Conservation (phyloP, 2,888 invertebrate genomes). For the Troides aeacus region DNA sequence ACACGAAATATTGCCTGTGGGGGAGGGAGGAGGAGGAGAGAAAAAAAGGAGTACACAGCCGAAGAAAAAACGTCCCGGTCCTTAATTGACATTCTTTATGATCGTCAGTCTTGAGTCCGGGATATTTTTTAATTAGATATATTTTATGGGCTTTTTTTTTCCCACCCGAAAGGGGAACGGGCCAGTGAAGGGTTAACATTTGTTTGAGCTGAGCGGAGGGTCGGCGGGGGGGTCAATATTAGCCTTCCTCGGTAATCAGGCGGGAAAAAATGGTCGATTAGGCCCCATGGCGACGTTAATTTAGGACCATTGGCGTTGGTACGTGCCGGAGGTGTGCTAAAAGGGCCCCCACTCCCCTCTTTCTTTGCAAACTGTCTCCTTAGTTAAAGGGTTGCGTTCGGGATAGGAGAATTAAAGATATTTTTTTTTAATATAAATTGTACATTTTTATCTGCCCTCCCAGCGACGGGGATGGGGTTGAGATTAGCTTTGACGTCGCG, state of each 20-base stretch:
- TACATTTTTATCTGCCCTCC: constrained; percentile 21
- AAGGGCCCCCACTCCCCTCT: constrained; percentile 36
- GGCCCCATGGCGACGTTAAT: constrained; percentile 73
- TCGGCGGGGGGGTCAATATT: constrained; percentile 69
- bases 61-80: constrained; percentile 66
- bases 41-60: constrained; percentile 39
- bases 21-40: too few species aligned
- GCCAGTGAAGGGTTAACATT: constrained; percentile 78
- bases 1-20: constrained; percentile 62
- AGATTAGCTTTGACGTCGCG: constrained; percentile 19
- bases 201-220: constrained; percentile 64
- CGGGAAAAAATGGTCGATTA: constrained; percentile 79
- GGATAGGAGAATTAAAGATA: constrained; percentile 51
- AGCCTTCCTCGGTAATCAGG: constrained; percentile 77
- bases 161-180: constrained; percentile 62
- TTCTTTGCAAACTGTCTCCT: constrained; percentile 53
- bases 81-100: constrained; percentile 82
- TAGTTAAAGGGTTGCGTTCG: constrained; percentile 54
- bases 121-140: constrained; percentile 82
- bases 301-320: constrained; percentile 72
- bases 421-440: constrained; percentile 35
- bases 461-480: constrained; percentile 1
- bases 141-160: constrained; percentile 79
- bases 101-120: constrained; percentile 78
- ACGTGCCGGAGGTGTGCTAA: constrained; percentile 55